A percentile compares a stretch with the other conserved stretches of the same genome.
phyloP scores from a whole-genome alignment of 2,797 vertebrate species.

The Sardinella longiceps region DNA sequence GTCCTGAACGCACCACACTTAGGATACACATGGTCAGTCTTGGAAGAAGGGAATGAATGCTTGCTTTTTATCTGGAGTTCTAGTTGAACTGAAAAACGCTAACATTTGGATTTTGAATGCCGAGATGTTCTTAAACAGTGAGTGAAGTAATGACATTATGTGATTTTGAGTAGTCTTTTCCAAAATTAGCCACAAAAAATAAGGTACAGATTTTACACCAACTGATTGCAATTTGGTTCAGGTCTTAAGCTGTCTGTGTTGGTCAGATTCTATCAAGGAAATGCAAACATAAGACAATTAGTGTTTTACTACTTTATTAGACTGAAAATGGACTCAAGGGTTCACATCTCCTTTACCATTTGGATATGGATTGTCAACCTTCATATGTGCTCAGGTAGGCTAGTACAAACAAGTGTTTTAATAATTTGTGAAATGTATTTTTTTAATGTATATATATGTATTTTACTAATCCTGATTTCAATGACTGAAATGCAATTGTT shows the following conservation, averaged over 20 bases:
- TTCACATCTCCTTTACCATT: conserved; percentile 36
- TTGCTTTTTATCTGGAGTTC: background rate
- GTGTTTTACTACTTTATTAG: conserved; percentile 36
- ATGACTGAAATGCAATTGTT: background rate
- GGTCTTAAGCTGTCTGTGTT: background rate
- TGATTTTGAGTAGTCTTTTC: background rate
- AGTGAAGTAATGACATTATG: conserved; percentile 25
- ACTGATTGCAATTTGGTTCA: too few relatives aligned
- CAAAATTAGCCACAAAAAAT: background rate
- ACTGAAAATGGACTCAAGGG: conserved; percentile 60
- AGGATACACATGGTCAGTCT: background rate
- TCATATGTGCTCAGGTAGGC: conserved; percentile 66
- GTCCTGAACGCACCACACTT: conserved; percentile 32
- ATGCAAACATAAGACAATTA: background rate
- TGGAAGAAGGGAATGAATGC: background rate
- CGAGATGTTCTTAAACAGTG: conserved; percentile 44
- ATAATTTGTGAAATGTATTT: too few relatives aligned
- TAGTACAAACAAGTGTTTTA: too few relatives aligned
- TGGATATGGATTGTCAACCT: conserved; percentile 52
- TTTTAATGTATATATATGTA: too few relatives aligned
- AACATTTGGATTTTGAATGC: background rate
- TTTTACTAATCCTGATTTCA: background rate
- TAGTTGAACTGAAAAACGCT: background rate
- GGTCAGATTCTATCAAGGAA: conserved; percentile 39
- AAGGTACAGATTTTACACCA: too few relatives aligned